These are phyloP conservation scores for Cryptocheilus praepositus DNA, from an alignment of 2,888 invertebrate species.

Conservation along the genomic window DNA sequence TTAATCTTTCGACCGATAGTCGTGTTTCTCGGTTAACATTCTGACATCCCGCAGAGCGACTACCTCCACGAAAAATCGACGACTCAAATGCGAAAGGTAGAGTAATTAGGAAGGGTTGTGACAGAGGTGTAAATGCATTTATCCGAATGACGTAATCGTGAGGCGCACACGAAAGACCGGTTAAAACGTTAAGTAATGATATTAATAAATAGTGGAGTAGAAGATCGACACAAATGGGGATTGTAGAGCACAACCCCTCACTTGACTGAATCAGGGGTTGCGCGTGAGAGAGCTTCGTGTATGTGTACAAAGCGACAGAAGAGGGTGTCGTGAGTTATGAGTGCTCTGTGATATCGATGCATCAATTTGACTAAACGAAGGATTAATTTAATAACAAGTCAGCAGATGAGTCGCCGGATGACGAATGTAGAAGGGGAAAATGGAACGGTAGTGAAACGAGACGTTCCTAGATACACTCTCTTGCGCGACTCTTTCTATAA, in stretches of 20 bases:
- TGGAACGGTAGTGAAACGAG: slow-evolving; percentile 35
- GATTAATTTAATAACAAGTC: slow-evolving; percentile 76
- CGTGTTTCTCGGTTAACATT: too few species aligned
- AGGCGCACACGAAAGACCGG: slow-evolving; percentile 21
- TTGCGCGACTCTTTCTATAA: too few species aligned
- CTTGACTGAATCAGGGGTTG: slow-evolving; percentile 42
- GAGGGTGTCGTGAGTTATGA: slow-evolving; percentile 72
- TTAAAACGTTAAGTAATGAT: slow-evolving; percentile 62
- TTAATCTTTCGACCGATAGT: too few species aligned
- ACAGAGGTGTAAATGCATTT: slow-evolving; percentile 32
- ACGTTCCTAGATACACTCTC: slow-evolving; percentile 15
- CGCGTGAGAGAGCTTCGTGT: slow-evolving; percentile 15
- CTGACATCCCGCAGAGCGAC: slow-evolving; percentile 1
- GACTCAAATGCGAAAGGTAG: slow-evolving; percentile 8
- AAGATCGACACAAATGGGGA: slow-evolving; percentile 46
- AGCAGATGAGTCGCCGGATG: slow-evolving; percentile 67
- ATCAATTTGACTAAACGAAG: slow-evolving; percentile 76
- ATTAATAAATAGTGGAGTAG: slow-evolving; percentile 60
- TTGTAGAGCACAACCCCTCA: slow-evolving; percentile 34
- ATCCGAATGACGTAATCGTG: slow-evolving; percentile 51
- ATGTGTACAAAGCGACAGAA: slow-evolving; percentile 22
- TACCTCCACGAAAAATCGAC: slow-evolving; percentile 11
- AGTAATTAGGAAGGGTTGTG: background rate
- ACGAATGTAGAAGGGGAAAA: slow-evolving; percentile 65
- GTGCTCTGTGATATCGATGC: slow-evolving; percentile 75